A percentile compares a stretch with the other conserved stretches of the same genome.
These are phyloP conservation scores for Philopotamus ludificatus DNA, from an alignment of 1,140 invertebrate species.

Conservation along the genomic window DNA sequence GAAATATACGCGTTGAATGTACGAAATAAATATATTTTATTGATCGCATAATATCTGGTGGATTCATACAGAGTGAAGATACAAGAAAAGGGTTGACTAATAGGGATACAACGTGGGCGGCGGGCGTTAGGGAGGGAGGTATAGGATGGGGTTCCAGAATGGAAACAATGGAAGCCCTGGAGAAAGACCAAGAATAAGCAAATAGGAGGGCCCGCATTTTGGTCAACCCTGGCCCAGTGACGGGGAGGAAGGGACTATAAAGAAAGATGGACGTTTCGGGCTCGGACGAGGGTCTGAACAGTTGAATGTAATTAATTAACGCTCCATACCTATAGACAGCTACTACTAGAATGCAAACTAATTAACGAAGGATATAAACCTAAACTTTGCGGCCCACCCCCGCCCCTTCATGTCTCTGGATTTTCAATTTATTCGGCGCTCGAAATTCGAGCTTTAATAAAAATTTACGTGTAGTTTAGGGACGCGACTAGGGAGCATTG, in stretches of 20 bases:
- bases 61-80: not conserved
- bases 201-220: slow-evolving; percentile 28
- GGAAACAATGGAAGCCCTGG: slow-evolving; percentile 34
- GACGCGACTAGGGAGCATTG: not conserved
- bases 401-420: not conserved
- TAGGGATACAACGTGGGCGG: slow-evolving; percentile 13
- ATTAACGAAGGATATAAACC: slow-evolving; percentile 15
- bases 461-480: not conserved
- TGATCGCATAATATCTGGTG: not conserved
- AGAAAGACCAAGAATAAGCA: slow-evolving; percentile 38
- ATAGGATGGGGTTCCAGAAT: slow-evolving; percentile 17
- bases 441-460: not conserved
- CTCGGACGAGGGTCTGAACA: slow-evolving; percentile 30
- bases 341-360: slow-evolving; percentile 31
- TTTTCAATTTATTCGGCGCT: not conserved
- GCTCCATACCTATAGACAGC: slow-evolving; percentile 24
- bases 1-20: no score
- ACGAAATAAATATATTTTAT: no score
- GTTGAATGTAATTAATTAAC: slow-evolving; percentile 41
- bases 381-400: not conserved
- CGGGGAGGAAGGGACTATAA: slow-evolving; percentile 21
- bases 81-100: slow-evolving; percentile 16
- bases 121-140: not conserved
- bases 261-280: slow-evolving; percentile 38
- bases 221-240: not conserved